Evolutionary conservation across 2,113 vertebrate species (phyloP), one percentile per base, ranked within the genome.

Genomic region (Agapornis roseicollis): DNA sequence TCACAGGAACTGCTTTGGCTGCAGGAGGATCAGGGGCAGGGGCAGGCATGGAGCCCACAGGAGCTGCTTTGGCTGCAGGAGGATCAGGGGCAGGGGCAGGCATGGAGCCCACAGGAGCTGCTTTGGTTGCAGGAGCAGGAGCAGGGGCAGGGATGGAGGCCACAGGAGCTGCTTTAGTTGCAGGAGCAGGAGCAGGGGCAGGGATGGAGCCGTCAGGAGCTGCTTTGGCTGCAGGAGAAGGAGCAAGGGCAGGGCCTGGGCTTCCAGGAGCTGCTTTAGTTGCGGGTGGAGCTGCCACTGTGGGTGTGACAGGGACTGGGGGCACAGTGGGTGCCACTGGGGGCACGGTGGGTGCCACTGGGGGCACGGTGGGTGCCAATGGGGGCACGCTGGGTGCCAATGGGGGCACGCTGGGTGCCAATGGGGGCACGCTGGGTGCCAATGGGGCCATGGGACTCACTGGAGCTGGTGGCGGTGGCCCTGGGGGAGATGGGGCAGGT

Each of bases 381-480:
- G 79, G 72, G 31, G 91, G 55, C 13, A 12, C 70, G 60, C 77
- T 42, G 12, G 80, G 55, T 55, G 55, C 86, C 2, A 10, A 31
- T 5, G 58, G 35, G 25, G 77, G n/a, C 46, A 46, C 0, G 0
- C 81, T 68, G 15, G n/a, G n/a, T n/a, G n/a, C n/a, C n/a, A n/a
- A n/a, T n/a, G n/a, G n/a, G n/a, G n/a, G n/a, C n/a, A n/a, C n/a
- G n/a, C n/a, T 42, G 12, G 80, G 55, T 55, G 55, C 86, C 2
- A 10, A 31, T 5, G 58, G 35, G 25, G 77, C n/a, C 46, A 46
- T 0, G 0, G 85, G 72, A 17, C 82, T 78, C 0, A 0, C 20
- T 29, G 86, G 56, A 44, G 56, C 68, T 10, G 31, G 35, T 44
- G 52, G 28, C 6, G 17, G 52, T 10, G 55, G 65, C 42, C 39